Percentiles rank a stretch among this genome's conserved stretches.
Conservation (phyloP, 1,140 invertebrate species). For the Periplaneta americana region DNA sequence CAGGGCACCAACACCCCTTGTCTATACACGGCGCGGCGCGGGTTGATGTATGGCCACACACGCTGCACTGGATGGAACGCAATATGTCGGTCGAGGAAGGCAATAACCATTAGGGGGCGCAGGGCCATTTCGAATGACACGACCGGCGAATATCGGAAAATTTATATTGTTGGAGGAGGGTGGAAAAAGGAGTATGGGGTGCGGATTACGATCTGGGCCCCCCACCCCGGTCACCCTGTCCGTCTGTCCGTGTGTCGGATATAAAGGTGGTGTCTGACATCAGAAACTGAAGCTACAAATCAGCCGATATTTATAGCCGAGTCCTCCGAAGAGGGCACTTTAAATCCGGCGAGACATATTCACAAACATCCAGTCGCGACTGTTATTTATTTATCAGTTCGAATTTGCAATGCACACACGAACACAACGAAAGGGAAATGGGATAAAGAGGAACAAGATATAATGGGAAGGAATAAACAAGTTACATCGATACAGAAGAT, state of each 20-base stretch:
- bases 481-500: no score
- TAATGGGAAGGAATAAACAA: no score
- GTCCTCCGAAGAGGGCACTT: no score
- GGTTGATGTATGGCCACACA: slow-evolving; percentile 51
- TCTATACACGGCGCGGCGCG: background rate
- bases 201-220: slow-evolving; percentile 12
- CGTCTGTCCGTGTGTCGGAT: background rate
- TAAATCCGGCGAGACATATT: no score
- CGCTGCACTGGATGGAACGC: slow-evolving; percentile 55
- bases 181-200: background rate
- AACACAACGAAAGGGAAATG: no score
- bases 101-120: slow-evolving; percentile 54
- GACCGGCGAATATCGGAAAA: slow-evolving; percentile 23
- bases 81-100: slow-evolving; percentile 54
- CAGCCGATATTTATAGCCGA: background rate
- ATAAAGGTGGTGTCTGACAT: background rate
- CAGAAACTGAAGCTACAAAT: background rate
- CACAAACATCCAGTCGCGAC: no score
- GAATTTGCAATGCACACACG: no score
- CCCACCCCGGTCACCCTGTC: background rate
- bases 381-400: no score
- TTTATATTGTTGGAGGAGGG: slow-evolving; percentile 19
- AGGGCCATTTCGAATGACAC: slow-evolving; percentile 53
- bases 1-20: no score
- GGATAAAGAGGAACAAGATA: no score